phyloP scores from a whole-genome alignment of 2,888 invertebrate genomes.

The Ophioninae sp. region DNA sequence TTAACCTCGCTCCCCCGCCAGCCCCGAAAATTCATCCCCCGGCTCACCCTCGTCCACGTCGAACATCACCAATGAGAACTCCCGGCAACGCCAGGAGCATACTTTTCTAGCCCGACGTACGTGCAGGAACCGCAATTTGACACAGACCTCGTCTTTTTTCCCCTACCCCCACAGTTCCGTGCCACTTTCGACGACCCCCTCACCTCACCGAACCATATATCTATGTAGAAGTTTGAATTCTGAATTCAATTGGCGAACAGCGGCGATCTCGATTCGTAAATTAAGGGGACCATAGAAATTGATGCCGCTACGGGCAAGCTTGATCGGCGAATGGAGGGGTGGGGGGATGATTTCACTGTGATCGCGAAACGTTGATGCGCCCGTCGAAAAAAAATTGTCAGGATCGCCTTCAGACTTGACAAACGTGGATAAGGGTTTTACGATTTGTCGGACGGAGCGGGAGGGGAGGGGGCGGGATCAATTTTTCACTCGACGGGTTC shows the following conservation, averaged over 20 bases:
- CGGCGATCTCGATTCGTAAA: slow-evolving; percentile 71
- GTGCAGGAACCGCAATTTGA: slow-evolving; percentile 74
- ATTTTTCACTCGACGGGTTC: slow-evolving; percentile 50
- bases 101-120: slow-evolving; percentile 56
- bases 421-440: slow-evolving; percentile 54
- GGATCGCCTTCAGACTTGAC: slow-evolving; percentile 42
- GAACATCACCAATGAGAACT: slow-evolving; percentile 32
- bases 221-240: slow-evolving; percentile 72
- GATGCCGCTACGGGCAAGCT: slow-evolving; percentile 59
- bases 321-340: slow-evolving; percentile 1
- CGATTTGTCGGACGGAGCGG: slow-evolving; percentile 47
- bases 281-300: slow-evolving; percentile 73
- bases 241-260: slow-evolving; percentile 76
- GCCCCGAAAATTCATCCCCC: slow-evolving; percentile 32
- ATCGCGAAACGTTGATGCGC: slow-evolving; percentile 24
- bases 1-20: slow-evolving; percentile 58
- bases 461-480: slow-evolving; percentile 30
- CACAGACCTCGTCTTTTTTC: slow-evolving; percentile 72
- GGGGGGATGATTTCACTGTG: slow-evolving; percentile 34
- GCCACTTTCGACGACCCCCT: neutral
- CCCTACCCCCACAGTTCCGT: slow-evolving; percentile 25
- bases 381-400: slow-evolving; percentile 19
- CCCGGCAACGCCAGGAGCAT: slow-evolving; percentile 44
- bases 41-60: slow-evolving; percentile 11
- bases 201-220: neutral